phyloP scores from a whole-genome alignment of 2,797 vertebrate genomes.

The Neosilurus hyrtlii region DNA sequence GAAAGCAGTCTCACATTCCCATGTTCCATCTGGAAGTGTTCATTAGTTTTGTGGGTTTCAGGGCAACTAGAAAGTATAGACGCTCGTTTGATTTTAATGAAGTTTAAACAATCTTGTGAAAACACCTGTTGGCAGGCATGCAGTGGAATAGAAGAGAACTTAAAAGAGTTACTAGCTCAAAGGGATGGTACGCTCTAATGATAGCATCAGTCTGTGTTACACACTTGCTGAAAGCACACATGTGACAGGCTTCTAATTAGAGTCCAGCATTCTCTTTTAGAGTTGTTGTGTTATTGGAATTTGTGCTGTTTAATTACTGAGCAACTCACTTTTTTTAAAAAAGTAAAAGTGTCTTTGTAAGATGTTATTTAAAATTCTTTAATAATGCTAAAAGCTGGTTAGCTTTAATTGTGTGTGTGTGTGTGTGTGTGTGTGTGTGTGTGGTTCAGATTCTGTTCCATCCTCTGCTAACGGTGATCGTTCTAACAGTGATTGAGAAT shows the following conservation, averaged over 20 bases:
- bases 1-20: constrained; percentile 34
- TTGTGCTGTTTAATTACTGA: constrained; percentile 64
- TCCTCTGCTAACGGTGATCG: neutral
- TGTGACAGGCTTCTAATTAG: constrained; percentile 73
- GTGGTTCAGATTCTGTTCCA: neutral
- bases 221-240: constrained; percentile 62
- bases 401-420: neutral
- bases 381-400: constrained; percentile 4
- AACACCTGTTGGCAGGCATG: constrained; percentile 68
- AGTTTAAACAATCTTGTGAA: constrained; percentile 57
- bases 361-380: constrained; percentile 19
- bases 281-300: constrained; percentile 56
- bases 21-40: constrained; percentile 47
- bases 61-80: constrained; percentile 58
- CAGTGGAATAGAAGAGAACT: constrained; percentile 57
- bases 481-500: neutral
- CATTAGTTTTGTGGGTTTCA: constrained; percentile 50
- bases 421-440: neutral
- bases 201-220: constrained; percentile 65
- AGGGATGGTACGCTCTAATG: constrained; percentile 67
- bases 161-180: constrained; percentile 69
- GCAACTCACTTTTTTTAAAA: constrained; percentile 62
- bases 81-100: constrained; percentile 59
- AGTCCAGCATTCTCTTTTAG: constrained; percentile 55
- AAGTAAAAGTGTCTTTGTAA: constrained; percentile 54